Conservation (phyloP, 2,113 vertebrate genomes). For the Hyaena hyaena region DNA sequence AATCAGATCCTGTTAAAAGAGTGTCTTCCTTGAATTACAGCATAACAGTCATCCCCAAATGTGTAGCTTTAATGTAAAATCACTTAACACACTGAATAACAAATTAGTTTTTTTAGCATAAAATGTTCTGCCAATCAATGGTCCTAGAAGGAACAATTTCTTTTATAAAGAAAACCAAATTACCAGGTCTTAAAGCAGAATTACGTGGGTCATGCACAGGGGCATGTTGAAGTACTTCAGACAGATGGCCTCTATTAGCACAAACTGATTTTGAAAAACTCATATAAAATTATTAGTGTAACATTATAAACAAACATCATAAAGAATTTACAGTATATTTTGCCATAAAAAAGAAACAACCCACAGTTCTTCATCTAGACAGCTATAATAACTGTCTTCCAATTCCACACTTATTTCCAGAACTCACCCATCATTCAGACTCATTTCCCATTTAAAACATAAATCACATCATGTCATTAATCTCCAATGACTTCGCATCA, state of each 20-base stretch:
- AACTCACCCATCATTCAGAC: not conserved
- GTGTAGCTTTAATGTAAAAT: not conserved
- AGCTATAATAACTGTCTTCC: not conserved
- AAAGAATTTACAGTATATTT: constrained; percentile 21
- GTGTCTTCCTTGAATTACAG: not conserved
- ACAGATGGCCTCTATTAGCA: not conserved
- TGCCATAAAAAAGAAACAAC: not conserved
- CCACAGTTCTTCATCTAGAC: not conserved
- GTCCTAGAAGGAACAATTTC: not conserved
- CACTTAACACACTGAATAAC: not conserved
- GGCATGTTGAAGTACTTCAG: not conserved
- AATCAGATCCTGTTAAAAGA: not conserved
- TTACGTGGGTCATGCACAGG: not conserved
- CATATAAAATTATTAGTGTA: not conserved
- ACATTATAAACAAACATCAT: constrained; percentile 1
- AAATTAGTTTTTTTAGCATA: not conserved
- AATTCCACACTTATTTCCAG: not conserved
- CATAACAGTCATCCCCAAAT: constrained; percentile 3
- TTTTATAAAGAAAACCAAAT: not conserved
- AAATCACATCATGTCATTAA: not conserved
- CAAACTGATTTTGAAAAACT: not conserved
- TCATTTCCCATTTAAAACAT: not conserved
- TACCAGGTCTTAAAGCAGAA: not conserved
- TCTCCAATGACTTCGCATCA: not conserved
- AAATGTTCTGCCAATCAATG: not conserved